Conservation (phyloP, 1,140 invertebrate genomes). For the Sinonovacula constricta region DNA sequence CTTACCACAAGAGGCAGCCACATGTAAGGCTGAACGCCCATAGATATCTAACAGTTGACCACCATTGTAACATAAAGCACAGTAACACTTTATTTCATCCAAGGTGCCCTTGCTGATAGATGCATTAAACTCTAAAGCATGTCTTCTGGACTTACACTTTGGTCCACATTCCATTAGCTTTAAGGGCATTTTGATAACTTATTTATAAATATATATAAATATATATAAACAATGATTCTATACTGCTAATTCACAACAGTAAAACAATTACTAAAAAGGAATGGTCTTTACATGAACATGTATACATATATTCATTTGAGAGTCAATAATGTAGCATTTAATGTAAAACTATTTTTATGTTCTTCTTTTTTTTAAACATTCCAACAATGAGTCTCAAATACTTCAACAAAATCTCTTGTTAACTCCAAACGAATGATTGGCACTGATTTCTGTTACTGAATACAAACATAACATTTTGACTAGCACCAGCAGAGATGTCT, state of each 20-base stretch:
- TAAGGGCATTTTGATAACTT: slow-evolving; percentile 55
- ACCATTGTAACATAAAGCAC: slow-evolving; percentile 81
- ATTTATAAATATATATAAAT: neutral
- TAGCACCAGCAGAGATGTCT: slow-evolving; percentile 52
- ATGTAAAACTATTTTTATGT: neutral
- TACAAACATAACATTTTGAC: no score
- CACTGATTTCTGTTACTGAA: no score
- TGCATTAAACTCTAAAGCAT: slow-evolving; percentile 82
- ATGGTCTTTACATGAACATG: neutral
- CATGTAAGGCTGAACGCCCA: slow-evolving; percentile 84
- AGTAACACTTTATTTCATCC: slow-evolving; percentile 72
- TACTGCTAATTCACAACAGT: neutral
- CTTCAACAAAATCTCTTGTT: neutral
- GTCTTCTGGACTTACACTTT: slow-evolving; percentile 82
- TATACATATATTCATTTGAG: neutral
- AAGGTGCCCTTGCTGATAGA: slow-evolving; percentile 81
- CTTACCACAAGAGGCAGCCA: slow-evolving; percentile 85
- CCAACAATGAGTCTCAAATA: neutral
- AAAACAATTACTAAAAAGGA: no score
- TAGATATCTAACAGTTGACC: slow-evolving; percentile 77
- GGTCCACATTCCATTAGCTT: slow-evolving; percentile 71
- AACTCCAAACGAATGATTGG: neutral
- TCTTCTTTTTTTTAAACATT: neutral
- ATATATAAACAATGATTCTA: neutral
- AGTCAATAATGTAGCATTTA: neutral